Evolutionary conservation across 2,888 invertebrate species (phyloP).

Genomic region (Agrilus biguttatus): DNA sequence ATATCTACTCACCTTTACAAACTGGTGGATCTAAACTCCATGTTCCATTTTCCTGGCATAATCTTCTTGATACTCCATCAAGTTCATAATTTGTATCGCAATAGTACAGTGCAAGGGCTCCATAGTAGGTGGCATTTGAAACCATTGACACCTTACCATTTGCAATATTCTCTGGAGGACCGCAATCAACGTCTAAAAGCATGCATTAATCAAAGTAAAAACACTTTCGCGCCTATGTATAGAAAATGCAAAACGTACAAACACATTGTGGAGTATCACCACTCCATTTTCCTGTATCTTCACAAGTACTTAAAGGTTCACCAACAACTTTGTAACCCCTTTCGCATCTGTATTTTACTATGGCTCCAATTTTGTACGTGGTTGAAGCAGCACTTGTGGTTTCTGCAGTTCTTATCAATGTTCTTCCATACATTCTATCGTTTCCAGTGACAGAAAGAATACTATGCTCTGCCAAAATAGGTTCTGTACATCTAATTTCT

Average conservation of each 20-base stretch:
- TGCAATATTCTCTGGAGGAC: conserved; percentile 53
- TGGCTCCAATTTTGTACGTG: conserved; percentile 72
- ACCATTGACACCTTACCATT: conserved; percentile 67
- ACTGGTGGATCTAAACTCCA: conserved; percentile 75
- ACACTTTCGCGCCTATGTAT: background rate
- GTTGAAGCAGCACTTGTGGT: conserved; percentile 49
- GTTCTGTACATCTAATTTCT: conserved; percentile 83
- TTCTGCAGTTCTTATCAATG: conserved; percentile 61
- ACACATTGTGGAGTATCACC: conserved; percentile 70
- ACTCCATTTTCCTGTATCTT: conserved; percentile 75
- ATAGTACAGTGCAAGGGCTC: conserved; percentile 71
- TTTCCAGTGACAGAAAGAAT: conserved; percentile 82
- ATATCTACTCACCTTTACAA: conserved; percentile 50
- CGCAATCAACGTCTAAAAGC: conserved; percentile 69
- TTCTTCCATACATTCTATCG: conserved; percentile 77
- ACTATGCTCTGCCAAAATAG: conserved; percentile 67
- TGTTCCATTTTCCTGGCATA: conserved; percentile 78
- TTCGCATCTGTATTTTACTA: conserved; percentile 81
- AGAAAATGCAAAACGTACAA: conserved; percentile 43
- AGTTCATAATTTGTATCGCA: conserved; percentile 69
- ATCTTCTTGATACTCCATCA: conserved; percentile 66
- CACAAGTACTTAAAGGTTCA: conserved; percentile 71
- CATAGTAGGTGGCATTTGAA: conserved; percentile 80
- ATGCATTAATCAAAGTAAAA: conserved; percentile 3
- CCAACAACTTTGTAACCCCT: conserved; percentile 79